Base-by-base conservation (phyloP, 2,797 vertebrate genomes). In the Peromyscus eremicus region DNA sequence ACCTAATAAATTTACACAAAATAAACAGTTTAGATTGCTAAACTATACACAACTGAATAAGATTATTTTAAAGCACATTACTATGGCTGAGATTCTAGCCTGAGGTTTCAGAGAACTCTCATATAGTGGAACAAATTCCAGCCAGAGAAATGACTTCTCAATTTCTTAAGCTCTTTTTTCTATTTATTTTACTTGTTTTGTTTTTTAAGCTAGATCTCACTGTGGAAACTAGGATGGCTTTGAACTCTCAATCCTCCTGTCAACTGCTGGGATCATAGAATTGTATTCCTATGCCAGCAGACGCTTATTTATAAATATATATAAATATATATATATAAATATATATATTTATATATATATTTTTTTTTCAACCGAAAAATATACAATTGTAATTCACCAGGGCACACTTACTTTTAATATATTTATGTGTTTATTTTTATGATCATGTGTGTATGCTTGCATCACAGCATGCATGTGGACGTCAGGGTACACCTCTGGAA, bases 351-450 rank as follows among this genome's bases (percentile, higher is more conserved):
- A 43, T 43, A 43, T 43, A 43, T 43, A 88, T 1, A 89, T 2
- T n/a, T n/a, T n/a, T n/a, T n/a, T n/a, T n/a, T 73, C 40, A 82
- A 94, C 52, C 86, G n/a, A 70, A 96, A 89, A 82, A 71, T 43
- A 94, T 12, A n/a, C 2, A 13, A 79, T 46, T 60, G 13, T 81
- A 80, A 73, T 29, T 84, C 32, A 88, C 43, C 29, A 91, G 88
- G 27, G 12, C 55, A 27, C 14, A 34, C 12, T 29, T 68, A n/a
- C 21, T 76, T 80, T 87, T 91, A 6, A 57, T 12, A 23, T 4
- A 25, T 57, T 55, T 17, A 4, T 29, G 17, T 34, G 6, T 32
- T 77, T 79, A 11, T 55, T 21, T 52, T 17, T 21, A 32, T 52
- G 76, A 77, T 32, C 76, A 13, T 83, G 10, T 82, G 23, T 82